Evolutionary conservation across 2,888 invertebrate genomes (phyloP).

Genomic region (Eretmocerus hayati): DNA sequence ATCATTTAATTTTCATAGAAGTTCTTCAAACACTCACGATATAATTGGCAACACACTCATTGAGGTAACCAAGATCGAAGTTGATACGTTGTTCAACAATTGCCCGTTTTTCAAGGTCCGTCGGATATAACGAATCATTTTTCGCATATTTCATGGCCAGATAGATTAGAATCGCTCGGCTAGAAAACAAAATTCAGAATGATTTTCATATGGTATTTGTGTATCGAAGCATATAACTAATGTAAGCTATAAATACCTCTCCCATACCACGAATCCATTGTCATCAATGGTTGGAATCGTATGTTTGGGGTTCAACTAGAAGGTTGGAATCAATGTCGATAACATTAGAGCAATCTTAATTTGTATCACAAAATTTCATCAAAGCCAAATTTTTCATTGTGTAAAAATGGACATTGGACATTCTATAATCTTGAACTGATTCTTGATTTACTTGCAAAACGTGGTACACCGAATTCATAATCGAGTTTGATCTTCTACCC

Average conservation of each 20-base stretch:
- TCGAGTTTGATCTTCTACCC: no score
- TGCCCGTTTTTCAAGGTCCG: conserved; percentile 69
- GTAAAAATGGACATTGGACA: no score
- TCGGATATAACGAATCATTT: conserved; percentile 66
- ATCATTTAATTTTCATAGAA: no score
- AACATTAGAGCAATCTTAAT: no score
- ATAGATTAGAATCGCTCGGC: conserved; percentile 75
- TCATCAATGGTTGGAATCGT: conserved; percentile 78
- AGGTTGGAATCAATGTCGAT: conserved; percentile 1
- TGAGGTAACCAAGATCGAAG: conserved; percentile 74
- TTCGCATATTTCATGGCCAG: conserved; percentile 75
- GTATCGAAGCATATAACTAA: no score
- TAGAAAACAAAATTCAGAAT: conserved; percentile 21
- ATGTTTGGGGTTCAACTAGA: conserved; percentile 75
- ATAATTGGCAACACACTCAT: conserved; percentile 62
- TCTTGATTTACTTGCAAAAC: no score
- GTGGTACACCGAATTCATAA: no score
- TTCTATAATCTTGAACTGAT: no score
- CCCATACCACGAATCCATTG: conserved; percentile 73
- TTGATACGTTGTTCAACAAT: conserved; percentile 71
- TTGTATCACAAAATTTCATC: no score
- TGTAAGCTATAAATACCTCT: conserved; percentile 50
- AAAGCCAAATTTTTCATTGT: no score
- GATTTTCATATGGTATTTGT: neutral
- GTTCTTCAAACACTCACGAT: no score